phyloP scores from a whole-genome alignment of 2,888 invertebrate genomes.

The Troilus luridus region DNA sequence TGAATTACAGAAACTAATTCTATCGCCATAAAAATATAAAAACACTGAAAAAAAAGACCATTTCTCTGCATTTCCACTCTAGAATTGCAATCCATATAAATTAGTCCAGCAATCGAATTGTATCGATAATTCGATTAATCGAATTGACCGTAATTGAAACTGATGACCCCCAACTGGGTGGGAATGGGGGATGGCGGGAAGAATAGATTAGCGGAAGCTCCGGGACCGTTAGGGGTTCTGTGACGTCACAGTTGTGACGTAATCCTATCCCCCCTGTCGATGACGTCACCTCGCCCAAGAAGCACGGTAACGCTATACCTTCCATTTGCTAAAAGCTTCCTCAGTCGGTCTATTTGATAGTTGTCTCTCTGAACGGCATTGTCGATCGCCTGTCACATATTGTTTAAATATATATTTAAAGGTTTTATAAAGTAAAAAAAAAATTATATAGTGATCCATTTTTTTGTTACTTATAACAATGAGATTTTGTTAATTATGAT shows the following conservation, averaged over 20 bases:
- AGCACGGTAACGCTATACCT: constrained; percentile 15
- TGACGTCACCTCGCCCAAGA: neutral
- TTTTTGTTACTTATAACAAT: too few species aligned
- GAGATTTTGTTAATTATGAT: too few species aligned
- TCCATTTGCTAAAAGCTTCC: constrained; percentile 42
- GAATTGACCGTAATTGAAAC: constrained; percentile 5
- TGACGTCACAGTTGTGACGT: constrained; percentile 31
- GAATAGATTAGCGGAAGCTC: constrained; percentile 13
- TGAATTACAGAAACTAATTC: too few species aligned
- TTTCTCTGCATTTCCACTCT: neutral
- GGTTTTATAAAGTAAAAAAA: neutral
- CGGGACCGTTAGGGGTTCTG: neutral
- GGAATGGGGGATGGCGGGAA: neutral
- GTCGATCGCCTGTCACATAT: neutral
- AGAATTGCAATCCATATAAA: neutral
- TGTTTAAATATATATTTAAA: neutral
- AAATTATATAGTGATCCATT: neutral
- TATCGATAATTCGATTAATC: neutral
- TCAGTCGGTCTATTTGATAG: constrained; percentile 6
- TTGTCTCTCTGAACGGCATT: neutral
- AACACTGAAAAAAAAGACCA: too few species aligned
- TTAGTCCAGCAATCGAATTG: neutral
- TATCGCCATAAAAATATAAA: too few species aligned
- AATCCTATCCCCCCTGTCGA: neutral
- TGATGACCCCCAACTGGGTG: neutral